A percentile compares a stretch with the other conserved stretches of the same genome.
phyloP scores from a whole-genome alignment of 2,797 vertebrate species.

The Danio jaintianensis region DNA sequence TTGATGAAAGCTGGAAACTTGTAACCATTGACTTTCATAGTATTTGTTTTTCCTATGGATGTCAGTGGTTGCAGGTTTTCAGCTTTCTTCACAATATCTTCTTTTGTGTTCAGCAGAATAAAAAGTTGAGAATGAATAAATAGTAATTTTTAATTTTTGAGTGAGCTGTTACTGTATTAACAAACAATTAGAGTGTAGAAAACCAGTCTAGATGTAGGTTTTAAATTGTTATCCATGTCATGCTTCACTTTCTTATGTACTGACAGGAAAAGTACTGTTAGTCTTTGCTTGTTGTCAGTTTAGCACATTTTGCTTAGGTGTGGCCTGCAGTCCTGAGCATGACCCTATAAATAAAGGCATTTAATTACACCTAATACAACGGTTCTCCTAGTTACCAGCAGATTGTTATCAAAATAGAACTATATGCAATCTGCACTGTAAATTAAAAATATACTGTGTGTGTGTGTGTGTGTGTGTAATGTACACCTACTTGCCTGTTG shows the following conservation, averaged over 20 bases:
- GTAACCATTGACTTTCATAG: too few species aligned
- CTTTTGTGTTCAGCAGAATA: too few species aligned
- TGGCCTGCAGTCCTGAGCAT: not conserved
- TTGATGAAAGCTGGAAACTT: too few species aligned
- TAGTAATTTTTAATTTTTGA: too few species aligned
- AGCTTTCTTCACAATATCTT: too few species aligned
- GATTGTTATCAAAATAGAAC: not conserved
- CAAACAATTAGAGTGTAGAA: not conserved
- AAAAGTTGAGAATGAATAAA: too few species aligned
- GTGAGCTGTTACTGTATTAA: not conserved
- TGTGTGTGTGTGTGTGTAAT: not conserved
- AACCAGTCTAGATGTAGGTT: not conserved
- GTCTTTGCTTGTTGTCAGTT: slow-evolving; percentile 30
- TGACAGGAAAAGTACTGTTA: slow-evolving; percentile 7
- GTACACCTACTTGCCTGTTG: too few species aligned
- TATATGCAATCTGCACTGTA: not conserved
- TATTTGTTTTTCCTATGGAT: too few species aligned
- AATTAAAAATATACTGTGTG: not conserved
- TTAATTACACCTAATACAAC: not conserved
- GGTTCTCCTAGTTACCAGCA: not conserved
- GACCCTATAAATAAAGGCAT: not conserved
- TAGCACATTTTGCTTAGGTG: slow-evolving; percentile 24
- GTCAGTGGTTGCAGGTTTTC: too few species aligned
- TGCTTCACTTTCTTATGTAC: not conserved
- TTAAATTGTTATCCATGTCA: not conserved